Conservation (phyloP, 2,797 vertebrate species). For the Danio albolineatus region DNA sequence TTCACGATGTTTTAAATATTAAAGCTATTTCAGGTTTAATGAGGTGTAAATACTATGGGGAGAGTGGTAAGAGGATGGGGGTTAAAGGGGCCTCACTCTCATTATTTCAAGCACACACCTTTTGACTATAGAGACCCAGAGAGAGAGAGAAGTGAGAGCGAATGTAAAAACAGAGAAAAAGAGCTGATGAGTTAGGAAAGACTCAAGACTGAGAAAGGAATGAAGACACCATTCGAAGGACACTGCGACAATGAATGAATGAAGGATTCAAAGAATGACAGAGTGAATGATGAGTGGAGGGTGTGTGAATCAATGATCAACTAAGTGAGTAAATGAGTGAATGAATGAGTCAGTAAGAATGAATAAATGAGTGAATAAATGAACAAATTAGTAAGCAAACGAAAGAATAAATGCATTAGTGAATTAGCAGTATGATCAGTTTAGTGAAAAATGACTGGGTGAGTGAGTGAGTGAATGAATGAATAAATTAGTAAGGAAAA, state of each 20-base stretch:
- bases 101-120: conserved; percentile 84
- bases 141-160: conserved; percentile 59
- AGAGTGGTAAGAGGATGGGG: conserved; percentile 80
- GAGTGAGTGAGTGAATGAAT: neutral
- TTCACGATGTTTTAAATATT: conserved; percentile 86
- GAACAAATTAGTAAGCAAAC: neutral
- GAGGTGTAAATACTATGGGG: conserved; percentile 85
- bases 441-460: too few relatives aligned
- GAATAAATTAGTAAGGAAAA: neutral
- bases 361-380: neutral
- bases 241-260: neutral
- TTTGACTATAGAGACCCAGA: conserved; percentile 78
- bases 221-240: neutral
- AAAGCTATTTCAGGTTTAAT: conserved; percentile 87
- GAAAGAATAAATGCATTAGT: neutral
- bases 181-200: conserved; percentile 37
- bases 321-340: neutral
- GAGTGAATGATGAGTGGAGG: neutral
- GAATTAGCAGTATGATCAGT: neutral
- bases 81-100: conserved; percentile 80
- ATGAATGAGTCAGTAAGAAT: neutral
- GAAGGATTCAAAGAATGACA: neutral
- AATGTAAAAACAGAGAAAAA: conserved; percentile 26
- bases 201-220: neutral
- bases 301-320: too few relatives aligned